These are phyloP conservation scores for Athene noctua DNA, from an alignment of 2,113 vertebrate species.

Conservation along the genomic window DNA sequence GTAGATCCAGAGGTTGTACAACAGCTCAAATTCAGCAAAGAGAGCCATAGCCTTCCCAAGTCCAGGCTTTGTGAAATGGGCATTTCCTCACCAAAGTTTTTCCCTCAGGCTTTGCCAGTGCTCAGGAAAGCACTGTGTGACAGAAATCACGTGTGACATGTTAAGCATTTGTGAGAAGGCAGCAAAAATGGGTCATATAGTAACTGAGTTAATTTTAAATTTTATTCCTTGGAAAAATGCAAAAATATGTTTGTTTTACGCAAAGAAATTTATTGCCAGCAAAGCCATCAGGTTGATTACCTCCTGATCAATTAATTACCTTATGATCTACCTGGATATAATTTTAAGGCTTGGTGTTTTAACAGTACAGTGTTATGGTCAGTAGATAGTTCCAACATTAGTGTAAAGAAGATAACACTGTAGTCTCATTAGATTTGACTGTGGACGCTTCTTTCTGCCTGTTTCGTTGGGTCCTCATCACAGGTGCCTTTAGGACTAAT, in stretches of 20 bases:
- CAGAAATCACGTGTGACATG: background rate
- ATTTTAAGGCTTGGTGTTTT: background rate
- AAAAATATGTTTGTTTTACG: background rate
- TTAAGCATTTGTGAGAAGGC: background rate
- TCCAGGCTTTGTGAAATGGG: background rate
- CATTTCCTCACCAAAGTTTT: background rate
- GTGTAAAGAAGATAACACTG: background rate
- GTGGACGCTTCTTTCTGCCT: background rate
- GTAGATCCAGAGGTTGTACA: background rate
- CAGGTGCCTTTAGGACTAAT: background rate
- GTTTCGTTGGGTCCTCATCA: background rate
- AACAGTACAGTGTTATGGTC: background rate
- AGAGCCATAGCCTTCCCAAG: background rate
- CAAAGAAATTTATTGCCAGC: background rate
- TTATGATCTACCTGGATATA: background rate
- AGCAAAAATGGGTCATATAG: background rate
- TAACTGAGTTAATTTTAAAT: background rate
- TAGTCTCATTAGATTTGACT: background rate
- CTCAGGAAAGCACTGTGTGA: background rate
- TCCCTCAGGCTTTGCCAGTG: background rate
- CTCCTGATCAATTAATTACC: no score
- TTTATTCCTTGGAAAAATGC: background rate
- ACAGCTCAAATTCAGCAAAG: background rate
- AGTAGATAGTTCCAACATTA: background rate
- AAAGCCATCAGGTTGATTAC: background rate